Evolutionary conservation across 2,113 vertebrate species (phyloP), one percentile per base, ranked within the genome.

Genomic region (Kryptolebias marmoratus): DNA sequence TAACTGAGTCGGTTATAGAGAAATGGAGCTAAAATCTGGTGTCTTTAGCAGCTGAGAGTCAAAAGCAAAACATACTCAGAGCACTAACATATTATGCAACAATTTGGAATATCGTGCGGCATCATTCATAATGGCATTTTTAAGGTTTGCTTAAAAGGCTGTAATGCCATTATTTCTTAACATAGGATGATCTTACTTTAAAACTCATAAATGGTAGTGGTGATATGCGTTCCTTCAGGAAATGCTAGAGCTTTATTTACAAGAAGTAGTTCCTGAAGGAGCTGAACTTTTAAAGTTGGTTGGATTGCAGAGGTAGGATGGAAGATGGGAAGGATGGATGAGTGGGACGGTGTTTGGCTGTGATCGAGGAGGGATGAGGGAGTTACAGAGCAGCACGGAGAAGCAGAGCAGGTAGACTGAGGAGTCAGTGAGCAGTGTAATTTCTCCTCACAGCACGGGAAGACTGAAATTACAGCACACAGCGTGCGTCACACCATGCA

Each of bases 381-480:
- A 58, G 73, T 57, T 18, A 52, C 4, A 9, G 63, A 31, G 42
- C 50, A 31, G 2, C 42, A 66, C 71, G 58, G 65, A 18, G 80
- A 77, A 72, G 7, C 27, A 7, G 72, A 71, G 63, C 31, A 72
- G 73, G 90, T 82, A 77, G 89, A 85, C 71, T 57, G 84, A 83
- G 75, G 72, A 89, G 75, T 79, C 86, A 86, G 83, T 85, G 83
- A 91, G 87, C 77, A 49, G 80, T 89, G 84, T 91, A 91, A 92
- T 93, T 93, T 90, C 92, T 91, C 88, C 85, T 91, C 87, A 69
- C 87, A 30, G 87, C 70, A 80, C 84, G 79, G 85, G 86, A 83
- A 88, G 86, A 81, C 73, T 90, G 85, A 91, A 92, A 93, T 91
- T 89, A 89, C 89, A 79, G 65, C 78, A 79, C 77, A 64, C 89